These are phyloP conservation scores for Drosophila sp. DNA, from an alignment of 1,140 invertebrate genomes.

Conservation along the genomic window DNA sequence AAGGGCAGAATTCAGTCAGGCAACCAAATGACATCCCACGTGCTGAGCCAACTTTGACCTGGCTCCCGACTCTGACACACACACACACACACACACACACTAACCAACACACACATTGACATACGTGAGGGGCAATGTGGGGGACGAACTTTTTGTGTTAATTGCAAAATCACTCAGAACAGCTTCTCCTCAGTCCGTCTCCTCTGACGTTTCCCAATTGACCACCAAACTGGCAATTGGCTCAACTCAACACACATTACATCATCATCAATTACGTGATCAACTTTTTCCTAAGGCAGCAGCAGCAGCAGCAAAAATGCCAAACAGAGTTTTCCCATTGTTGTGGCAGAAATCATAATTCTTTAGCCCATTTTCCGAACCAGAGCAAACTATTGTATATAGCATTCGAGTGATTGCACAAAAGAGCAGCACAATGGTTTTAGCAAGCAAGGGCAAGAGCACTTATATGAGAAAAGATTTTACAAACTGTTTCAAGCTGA, in stretches of 20 bases:
- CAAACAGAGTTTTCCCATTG: neutral
- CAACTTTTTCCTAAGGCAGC: constrained; percentile 30
- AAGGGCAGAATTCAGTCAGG: constrained; percentile 38
- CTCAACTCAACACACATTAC: constrained; percentile 26
- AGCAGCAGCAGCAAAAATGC: neutral
- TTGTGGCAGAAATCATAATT: constrained; percentile 8
- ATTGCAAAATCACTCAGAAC: constrained; percentile 75
- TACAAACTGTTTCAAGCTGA: too few relatives aligned
- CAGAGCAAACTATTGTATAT: neutral
- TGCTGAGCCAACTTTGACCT: constrained; percentile 45
- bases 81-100: neutral
- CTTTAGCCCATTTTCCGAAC: neutral
- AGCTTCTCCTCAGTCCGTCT: constrained; percentile 9
- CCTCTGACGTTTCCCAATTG: constrained; percentile 2
- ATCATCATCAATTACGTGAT: constrained; percentile 63
- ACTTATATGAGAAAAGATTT: too few relatives aligned
- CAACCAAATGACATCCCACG: constrained; percentile 58
- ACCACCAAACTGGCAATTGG: constrained; percentile 12
- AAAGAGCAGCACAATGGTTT: too few relatives aligned
- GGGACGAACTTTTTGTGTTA: constrained; percentile 67
- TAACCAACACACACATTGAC: neutral
- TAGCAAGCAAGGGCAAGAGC: too few relatives aligned
- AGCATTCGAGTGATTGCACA: neutral
- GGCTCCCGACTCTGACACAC: neutral
- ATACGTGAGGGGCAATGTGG: neutral